Evolutionary conservation across 2,797 vertebrate genomes (phyloP).

Genomic region (Margarornis squamiger): DNA sequence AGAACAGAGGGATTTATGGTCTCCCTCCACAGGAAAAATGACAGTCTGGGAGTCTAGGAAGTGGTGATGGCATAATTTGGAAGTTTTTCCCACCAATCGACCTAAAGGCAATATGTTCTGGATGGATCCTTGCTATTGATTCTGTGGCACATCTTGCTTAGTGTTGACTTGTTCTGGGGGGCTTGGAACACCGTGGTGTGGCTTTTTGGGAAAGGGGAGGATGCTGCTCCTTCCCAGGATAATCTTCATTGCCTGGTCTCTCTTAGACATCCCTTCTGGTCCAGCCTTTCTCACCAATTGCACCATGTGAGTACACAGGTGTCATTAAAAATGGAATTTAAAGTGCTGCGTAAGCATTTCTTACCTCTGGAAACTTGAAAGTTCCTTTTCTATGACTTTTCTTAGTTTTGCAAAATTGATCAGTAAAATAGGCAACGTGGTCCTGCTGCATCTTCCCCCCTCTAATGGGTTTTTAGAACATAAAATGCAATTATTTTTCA

Average conservation of each 20-base stretch:
- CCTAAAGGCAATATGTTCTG: not conserved
- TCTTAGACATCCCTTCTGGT: not conserved
- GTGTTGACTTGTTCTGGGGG: not conserved
- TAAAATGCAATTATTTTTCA: not conserved
- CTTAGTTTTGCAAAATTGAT: not conserved
- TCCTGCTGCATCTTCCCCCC: not conserved
- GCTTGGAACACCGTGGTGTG: not conserved
- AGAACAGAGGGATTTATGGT: not conserved
- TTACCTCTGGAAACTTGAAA: not conserved
- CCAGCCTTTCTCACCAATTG: not conserved
- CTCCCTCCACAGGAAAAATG: no score
- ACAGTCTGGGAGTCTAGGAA: not conserved
- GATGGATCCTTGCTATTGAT: not conserved
- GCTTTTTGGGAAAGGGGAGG: not conserved
- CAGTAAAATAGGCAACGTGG: accelerated
- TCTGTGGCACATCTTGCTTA: accelerated
- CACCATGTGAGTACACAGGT: no score
- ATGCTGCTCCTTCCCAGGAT: not conserved
- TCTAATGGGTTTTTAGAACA: not conserved
- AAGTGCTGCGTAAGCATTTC: not conserved
- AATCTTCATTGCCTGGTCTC: not conserved
- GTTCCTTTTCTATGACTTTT: not conserved
- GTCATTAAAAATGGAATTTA: not conserved
- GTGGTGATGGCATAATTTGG: not conserved
- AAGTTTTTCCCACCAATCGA: not conserved